These are phyloP conservation scores for Orthosia cruda DNA, from an alignment of 2,888 invertebrate genomes.

Conservation along the genomic window DNA sequence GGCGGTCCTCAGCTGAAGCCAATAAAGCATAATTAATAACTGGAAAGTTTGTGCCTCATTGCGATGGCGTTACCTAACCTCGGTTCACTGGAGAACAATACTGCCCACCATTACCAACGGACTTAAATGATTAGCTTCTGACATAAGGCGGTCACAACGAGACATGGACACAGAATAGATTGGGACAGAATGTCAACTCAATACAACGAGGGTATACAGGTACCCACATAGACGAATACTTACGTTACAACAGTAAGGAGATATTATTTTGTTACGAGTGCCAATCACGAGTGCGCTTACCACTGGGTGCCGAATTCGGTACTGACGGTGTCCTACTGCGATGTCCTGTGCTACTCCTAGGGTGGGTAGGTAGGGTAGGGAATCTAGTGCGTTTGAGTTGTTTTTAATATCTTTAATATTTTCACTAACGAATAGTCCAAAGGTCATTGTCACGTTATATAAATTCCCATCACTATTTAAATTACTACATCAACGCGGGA, in stretches of 20 bases:
- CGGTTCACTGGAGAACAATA: constrained; percentile 77
- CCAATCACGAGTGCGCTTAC: neutral
- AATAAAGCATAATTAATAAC: constrained; percentile 87
- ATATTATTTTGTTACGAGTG: neutral
- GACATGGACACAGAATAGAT: constrained; percentile 44
- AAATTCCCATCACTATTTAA: too few species aligned
- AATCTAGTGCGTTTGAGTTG: too few species aligned
- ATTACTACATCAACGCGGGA: too few species aligned
- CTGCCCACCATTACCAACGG: constrained; percentile 77
- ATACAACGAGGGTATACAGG: neutral
- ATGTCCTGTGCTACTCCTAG: too few species aligned
- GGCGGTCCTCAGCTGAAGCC: constrained; percentile 72
- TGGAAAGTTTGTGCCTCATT: constrained; percentile 81
- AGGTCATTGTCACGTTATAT: too few species aligned
- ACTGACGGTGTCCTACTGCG: too few species aligned
- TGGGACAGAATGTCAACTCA: constrained; percentile 20
- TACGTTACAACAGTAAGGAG: neutral
- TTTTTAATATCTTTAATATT: too few species aligned
- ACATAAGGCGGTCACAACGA: constrained; percentile 86
- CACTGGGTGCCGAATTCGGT: neutral
- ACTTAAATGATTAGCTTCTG: constrained; percentile 85
- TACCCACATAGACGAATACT: neutral
- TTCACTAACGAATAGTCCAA: too few species aligned
- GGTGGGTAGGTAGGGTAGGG: too few species aligned
- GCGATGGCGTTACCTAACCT: constrained; percentile 67